These are phyloP conservation scores for Caenorhabditis tropicalis DNA, from an alignment of 1,140 invertebrate genomes.

Conservation along the genomic window DNA sequence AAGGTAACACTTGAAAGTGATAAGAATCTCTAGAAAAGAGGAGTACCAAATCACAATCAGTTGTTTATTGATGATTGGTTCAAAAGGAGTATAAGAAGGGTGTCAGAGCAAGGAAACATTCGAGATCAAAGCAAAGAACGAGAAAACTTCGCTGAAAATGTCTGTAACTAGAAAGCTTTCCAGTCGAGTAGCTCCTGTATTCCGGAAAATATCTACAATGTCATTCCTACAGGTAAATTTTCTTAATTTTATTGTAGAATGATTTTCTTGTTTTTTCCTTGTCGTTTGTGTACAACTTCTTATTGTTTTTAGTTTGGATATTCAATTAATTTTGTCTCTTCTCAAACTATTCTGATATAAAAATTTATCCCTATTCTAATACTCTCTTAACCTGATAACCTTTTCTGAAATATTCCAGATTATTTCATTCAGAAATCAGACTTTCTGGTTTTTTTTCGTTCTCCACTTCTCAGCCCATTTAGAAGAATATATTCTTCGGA, in stretches of 20 bases:
- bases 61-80: constrained; percentile 29
- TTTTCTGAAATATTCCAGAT: too few relatives aligned
- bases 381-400: too few relatives aligned
- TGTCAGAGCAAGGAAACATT: neutral
- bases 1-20: neutral
- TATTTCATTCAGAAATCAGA: too few relatives aligned
- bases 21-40: neutral
- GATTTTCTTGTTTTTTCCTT: neutral
- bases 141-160: neutral
- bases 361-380: too few relatives aligned
- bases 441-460: too few relatives aligned
- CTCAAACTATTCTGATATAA: too few relatives aligned
- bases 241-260: neutral
- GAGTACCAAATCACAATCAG: neutral
- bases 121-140: neutral
- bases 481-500: neutral
- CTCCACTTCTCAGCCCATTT: too few relatives aligned
- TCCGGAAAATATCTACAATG: constrained; percentile 31
- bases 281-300: neutral
- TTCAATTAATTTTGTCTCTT: too few relatives aligned
- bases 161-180: neutral
- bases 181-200: neutral
- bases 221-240: neutral
- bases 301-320: too few relatives aligned
- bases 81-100: neutral